phyloP scores from a whole-genome alignment of 2,113 vertebrate species.

The Tapirus terrestris region DNA sequence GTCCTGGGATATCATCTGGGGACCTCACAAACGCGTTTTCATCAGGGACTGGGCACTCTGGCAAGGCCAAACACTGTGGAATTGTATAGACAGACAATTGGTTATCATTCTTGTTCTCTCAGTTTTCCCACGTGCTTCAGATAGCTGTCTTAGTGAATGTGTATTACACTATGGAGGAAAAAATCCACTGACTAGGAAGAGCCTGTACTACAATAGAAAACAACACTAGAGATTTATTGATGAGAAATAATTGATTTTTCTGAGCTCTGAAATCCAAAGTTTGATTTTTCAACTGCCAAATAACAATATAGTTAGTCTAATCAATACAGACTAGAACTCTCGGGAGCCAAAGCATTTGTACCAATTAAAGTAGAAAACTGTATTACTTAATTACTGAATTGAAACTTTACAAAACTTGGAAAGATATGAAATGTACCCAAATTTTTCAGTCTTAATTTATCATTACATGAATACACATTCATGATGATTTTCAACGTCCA shows the following conservation, averaged over 20 bases:
- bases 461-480: background rate
- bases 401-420: background rate
- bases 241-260: background rate
- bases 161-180: background rate
- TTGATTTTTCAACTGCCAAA: background rate
- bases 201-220: conserved; percentile 20
- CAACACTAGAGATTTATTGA: background rate
- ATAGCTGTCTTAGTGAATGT: conserved; percentile 49
- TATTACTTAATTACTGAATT: background rate
- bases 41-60: background rate
- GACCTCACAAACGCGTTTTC: conserved; percentile 63
- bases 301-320: background rate
- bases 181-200: conserved; percentile 11
- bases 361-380: background rate
- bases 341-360: background rate
- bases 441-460: background rate
- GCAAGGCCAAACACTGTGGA: background rate
- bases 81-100: conserved; percentile 75
- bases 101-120: conserved; percentile 76
- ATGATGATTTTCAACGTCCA: background rate
- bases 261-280: background rate
- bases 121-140: conserved; percentile 59
- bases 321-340: background rate
- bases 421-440: background rate
- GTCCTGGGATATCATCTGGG: conserved; percentile 76